Base-by-base conservation (phyloP, 2,113 vertebrate species). In the Ptilonorhynchus violaceus region DNA sequence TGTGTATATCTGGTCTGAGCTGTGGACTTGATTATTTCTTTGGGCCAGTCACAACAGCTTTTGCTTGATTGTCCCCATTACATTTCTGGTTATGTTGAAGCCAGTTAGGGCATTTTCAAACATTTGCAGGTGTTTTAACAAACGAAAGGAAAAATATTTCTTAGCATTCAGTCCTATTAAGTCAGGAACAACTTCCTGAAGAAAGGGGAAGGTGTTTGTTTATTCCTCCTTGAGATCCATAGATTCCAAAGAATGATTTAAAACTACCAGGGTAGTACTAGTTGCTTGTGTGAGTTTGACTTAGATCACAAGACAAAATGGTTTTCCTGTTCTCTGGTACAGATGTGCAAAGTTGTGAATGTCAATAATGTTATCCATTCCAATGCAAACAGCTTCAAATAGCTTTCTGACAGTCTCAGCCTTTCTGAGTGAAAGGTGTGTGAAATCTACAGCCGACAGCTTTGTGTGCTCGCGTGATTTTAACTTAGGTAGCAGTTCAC, bases 401-500 rank as follows among this genome's bases (percentile, higher is more conserved):
- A 27, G 22, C 31, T 69, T 64, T 47, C 22, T 10, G 10, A 16
- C 6, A 58, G 39, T 11, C 23, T n/a, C 18, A 42, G 55, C 2
- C 81, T 39, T 39, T 39, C 37, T 56, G 8, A n/a, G n/a, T n/a
- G n/a, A 6, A 16, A n/a, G 11, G 6, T 23, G 10, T 60, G 39
- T 62, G 60, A 35, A 37, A 46, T 19, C 9, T 19, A 0, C 19
- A 24, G 9, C 35, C 47, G 82, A 50, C 72, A 39, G 1, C 44
- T 53, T n/a, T 4, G 1, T 0, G 1, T 23, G 11, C 76, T 81
- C 42, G 6, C 15, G 3, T 31, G 9, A 20, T 27, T 69, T 58
- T 41, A 44, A 31, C 74, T 76, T 13, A 12, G 63, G 47, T 13
- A 25, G 47, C 21, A 70, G 44, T n/a, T 55, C 35, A 5, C 37